Base-by-base conservation (phyloP, 2,797 vertebrate species). In the Myotis daubentonii region DNA sequence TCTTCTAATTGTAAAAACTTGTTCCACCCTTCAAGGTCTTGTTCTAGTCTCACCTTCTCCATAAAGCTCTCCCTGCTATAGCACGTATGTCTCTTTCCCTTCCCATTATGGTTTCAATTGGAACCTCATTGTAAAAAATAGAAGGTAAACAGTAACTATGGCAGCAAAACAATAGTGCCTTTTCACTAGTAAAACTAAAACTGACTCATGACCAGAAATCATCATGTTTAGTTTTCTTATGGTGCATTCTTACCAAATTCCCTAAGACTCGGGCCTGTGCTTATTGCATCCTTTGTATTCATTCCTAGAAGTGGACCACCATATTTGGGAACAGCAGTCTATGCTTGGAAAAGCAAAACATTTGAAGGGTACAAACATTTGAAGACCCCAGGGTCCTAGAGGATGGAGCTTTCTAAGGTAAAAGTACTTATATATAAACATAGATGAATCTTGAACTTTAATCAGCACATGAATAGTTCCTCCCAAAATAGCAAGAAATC, bases 321-420 rank as follows among this genome's bases (percentile, higher is more conserved):
- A 0, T 44, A 89, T 75, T 92, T 96, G 78, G 36, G n/a, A 88
- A 74, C 49, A 36, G 20, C 72, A 65, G 30, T 57, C 28, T 72
- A 19, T 28, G 15, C 19, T 62, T 36, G 8, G 72, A 94, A 87
- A 76, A 5, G 0, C 60, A 57, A 57, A 70, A 55, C 12, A 13
- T 47, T 47, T 47, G 47, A 47, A n/a, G 25, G 80, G 2, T 72
- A 44, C 72, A 89, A 78, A 76, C 51, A 5, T 22, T 80, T 51
- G 19, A 94, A 94, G 75, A 94, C 25, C 49, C 65, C 30, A 9
- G 33, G 20, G 47, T 83, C 66, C 51, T 57, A n/a, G 36, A 97
- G 33, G 66, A 97, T 97, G 96, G 74, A 83, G 33, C 93, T 20
- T 92, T 28, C 38, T 41, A 60, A 25, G 84, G 96, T 97, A 97